Base-by-base conservation (phyloP, 2,113 vertebrate genomes). In the Tetraodon nigroviridis region DNA sequence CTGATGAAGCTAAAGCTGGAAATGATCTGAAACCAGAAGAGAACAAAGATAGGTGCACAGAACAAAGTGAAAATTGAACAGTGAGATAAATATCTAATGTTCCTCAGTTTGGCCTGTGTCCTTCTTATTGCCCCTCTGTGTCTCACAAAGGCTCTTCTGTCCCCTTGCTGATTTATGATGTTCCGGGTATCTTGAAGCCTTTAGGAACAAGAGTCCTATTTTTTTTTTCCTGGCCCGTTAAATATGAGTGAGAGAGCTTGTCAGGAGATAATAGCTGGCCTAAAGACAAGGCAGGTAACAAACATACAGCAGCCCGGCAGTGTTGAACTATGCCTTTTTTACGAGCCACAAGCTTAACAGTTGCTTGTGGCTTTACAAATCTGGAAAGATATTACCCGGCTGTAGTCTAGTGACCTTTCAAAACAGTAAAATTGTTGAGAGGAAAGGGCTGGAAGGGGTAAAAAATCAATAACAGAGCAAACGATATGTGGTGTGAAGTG, bases 171-270 rank as follows among this genome's bases (percentile, higher is more conserved):
- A 79, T 81, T 85, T 60, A 79, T 66, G 45, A 17, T 22, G 40
- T 61, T 44, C 55, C 58, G 47, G 5, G 51, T 59, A 66, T 80
- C 61, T 79, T 61, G 50, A 67, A 56, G 73, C 55, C 75, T 78
- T 78, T 51, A 61, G 56, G 71, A 67, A 64, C 57, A 61, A 55
- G 64, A 61, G 29, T 48, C 7, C 51, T 70, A 66, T 80, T 41
- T 74, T 82, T 75, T 80, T 61, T 78, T 75, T 65, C 57, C 45
- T 5, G 48, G 53, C 52, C 59, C 63, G 55, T 78, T 82, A 80
- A 80, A 74, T 21, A 58, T 64, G 76, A 81, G 61, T 32, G 69
- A 76, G 64, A 44, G 73, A 75, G 61, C 58, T 75, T 59, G 71
- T 70, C 71, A 48, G 57, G 46, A 57, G 61, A 18, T 71, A 69